Conservation (phyloP, 1,140 invertebrate genomes). For the Bombus superbus region DNA sequence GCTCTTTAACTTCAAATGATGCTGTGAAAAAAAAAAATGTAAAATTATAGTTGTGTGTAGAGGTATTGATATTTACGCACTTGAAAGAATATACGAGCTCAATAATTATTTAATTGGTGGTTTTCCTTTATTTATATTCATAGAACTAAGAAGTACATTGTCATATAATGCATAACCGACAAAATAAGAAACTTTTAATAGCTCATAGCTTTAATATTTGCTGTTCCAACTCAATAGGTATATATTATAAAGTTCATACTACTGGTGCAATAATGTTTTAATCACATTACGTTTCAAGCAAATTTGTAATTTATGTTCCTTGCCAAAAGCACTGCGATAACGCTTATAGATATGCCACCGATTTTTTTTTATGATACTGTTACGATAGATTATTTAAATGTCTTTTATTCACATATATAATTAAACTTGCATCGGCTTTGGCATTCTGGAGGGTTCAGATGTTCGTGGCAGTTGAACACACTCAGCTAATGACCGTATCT, state of each 20-base stretch:
- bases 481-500: slow-evolving; percentile 83
- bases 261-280: slow-evolving; percentile 15
- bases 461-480: slow-evolving; percentile 18
- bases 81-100: neutral
- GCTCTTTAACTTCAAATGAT: neutral
- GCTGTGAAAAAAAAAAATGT: neutral
- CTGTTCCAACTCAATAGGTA: slow-evolving; percentile 14
- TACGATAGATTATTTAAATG: slow-evolving; percentile 7
- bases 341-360: neutral
- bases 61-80: neutral
- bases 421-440: slow-evolving; percentile 39
- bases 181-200: slow-evolving; percentile 22
- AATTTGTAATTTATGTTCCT: slow-evolving; percentile 6
- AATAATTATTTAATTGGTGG: neutral
- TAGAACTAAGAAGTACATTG: slow-evolving; percentile 40
- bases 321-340: neutral
- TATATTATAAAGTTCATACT: slow-evolving; percentile 12
- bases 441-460: slow-evolving; percentile 28
- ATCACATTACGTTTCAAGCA: slow-evolving; percentile 7
- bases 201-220: neutral
- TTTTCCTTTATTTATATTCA: slow-evolving; percentile 24
- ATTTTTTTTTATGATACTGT: neutral
- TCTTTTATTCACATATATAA: neutral
- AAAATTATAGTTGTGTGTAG: neutral
- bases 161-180: slow-evolving; percentile 31